Evolutionary conservation across 2,113 vertebrate genomes (phyloP), one percentile per base, ranked within the genome.

Genomic region (Semnornis frantzii): DNA sequence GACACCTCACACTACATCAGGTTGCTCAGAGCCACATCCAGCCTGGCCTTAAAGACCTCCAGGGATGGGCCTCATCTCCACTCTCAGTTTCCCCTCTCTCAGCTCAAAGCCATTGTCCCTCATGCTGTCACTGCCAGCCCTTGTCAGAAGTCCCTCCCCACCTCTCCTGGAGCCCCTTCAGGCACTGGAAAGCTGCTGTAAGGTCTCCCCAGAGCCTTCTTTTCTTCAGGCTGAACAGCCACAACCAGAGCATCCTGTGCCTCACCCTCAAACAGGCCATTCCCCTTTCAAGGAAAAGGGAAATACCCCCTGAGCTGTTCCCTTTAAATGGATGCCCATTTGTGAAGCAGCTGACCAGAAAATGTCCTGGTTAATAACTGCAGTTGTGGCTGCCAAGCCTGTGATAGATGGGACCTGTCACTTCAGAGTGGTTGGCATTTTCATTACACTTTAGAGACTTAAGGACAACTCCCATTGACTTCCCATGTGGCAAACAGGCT

Each of bases 331-430:
- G 73, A 9, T 59, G 52, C 28, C 63, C 59, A 74, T 90, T 83
- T 75, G 58, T 75, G 62, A 93, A 90, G 65, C 80, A 86, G 62
- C 57, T 86, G 65, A 60, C 68, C 82, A 85, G 76, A 87, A 94
- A 90, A 93, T 19, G 37, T 77, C 80, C 69, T 81, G 33, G 69
- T 86, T 91, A 94, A 42, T 76, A 80, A 87, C 59, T 58, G 63
- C 20, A 68, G 84, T 62, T 91, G 54, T 78, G 69, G 23, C 37
- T 92, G 87, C 87, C 89, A 89, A 89, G 86, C 48, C 48, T 72
- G 60, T 87, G 91, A 92, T 85, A 15, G 1, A 73, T 64, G 25
- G 60, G 42, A 82, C 69, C 62, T 71, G 79, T 85, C 83, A 66
- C 50, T 94, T 85, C 82, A 87, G 34, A 83, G 64, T 15, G 46